Base-by-base conservation (phyloP, 2,797 vertebrate species). In the Phrynocephalus forsythii region DNA sequence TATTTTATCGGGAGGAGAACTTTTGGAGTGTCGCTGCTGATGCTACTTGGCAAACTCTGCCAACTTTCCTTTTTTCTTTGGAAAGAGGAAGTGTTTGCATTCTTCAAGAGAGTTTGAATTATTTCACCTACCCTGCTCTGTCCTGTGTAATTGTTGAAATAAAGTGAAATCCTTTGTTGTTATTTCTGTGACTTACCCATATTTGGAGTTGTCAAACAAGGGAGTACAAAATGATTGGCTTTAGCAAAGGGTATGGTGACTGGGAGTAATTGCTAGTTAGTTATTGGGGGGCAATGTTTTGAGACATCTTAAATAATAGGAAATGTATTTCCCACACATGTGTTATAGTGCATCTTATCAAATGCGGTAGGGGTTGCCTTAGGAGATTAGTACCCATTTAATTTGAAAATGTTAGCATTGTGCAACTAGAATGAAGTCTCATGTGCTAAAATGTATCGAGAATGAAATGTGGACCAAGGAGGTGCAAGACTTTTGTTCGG, bases 141-240 rank as follows among this genome's bases (percentile, higher is more conserved):
- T 15, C 18, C 15, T 30, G 20, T 84, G 8, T 26, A 22, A 60
- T 82, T 81, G 26, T 82, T 30, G 48, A 68, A 81, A 85, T 88
- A 88, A 88, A 88, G 15, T 85, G 24, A 81, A 80, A 76, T 60
- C 38, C 9, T 33, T 24, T 44, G 44, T 75, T 72, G 24, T 50
- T 73, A 6, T 33, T 28, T 73, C 52, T 33, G 67, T 75, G 44
- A 69, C 33, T 6, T n/a, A 44, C 44, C 1, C 13, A 2, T 79
- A 20, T 3, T 69, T 48, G 13, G 28, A 5, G 11, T 75, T 68
- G 11, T 33, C 2, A 18, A 30, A 83, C 24, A 8, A 52, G 0
- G 38, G 15, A 52, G 18, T 15, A 26, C 8, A n/a, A 16, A 2
- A 18, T 67, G 68, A 33, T 10, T 69, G 15, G 30, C n/a, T 82